A percentile compares a stretch with the other conserved stretches of the same genome.
phyloP scores from a whole-genome alignment of 2,113 vertebrate species.

The Embiotoca jacksoni region DNA sequence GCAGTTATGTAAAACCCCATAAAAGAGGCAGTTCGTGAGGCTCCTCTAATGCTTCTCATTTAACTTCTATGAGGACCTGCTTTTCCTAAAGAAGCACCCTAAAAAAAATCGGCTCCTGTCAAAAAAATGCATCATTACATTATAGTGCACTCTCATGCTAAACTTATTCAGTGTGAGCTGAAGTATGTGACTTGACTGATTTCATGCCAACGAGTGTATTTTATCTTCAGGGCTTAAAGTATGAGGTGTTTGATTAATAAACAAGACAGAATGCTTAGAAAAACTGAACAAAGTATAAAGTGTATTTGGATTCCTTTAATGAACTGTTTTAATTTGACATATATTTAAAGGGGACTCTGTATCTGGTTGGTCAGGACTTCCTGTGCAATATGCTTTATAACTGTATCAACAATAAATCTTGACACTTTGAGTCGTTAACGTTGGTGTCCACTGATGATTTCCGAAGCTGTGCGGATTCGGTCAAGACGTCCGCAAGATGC shows the following conservation, averaged over 20 bases:
- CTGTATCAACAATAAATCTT: conserved; percentile 74
- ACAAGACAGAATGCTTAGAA: neutral
- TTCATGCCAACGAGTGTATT: conserved; percentile 25
- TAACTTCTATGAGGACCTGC: no score
- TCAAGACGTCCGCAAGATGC: neutral
- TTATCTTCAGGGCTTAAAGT: conserved; percentile 1
- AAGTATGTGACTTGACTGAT: neutral
- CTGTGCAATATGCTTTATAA: conserved; percentile 82
- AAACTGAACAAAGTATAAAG: conserved; percentile 45
- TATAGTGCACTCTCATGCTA: neutral
- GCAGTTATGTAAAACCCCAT: no score
- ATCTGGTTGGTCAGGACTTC: conserved; percentile 68
- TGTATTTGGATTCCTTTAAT: conserved; percentile 42
- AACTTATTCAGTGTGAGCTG: conserved; percentile 3
- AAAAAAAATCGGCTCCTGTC: neutral
- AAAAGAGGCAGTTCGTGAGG: no score
- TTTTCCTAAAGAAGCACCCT: no score
- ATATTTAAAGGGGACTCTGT: conserved; percentile 41
- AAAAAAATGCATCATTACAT: neutral
- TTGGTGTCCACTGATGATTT: conserved; percentile 1
- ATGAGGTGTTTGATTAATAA: conserved; percentile 18
- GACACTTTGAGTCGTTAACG: conserved; percentile 42
- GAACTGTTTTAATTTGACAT: conserved; percentile 37
- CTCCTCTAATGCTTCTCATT: no score
- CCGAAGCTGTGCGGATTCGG: neutral